Evolutionary conservation across 35 echinoderm and acorn worm genomes (phyloP).

Genomic region (Patiria miniata): DNA sequence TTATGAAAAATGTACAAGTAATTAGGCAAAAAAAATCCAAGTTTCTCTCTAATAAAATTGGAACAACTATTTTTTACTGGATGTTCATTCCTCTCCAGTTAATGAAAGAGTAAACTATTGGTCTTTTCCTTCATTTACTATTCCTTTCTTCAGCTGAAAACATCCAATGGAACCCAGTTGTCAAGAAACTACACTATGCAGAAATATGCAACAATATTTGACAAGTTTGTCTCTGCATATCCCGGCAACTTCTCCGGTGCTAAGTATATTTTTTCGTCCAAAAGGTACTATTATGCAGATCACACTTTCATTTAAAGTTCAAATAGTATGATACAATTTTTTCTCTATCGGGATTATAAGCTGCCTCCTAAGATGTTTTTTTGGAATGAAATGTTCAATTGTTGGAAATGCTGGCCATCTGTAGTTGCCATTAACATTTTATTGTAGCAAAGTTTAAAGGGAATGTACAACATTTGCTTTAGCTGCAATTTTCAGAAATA

Average conservation of each 20-base stretch:
- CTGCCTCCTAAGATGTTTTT: neutral
- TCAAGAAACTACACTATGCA: constrained; percentile 1
- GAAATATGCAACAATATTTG: neutral
- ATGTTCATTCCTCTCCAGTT: too few relatives aligned
- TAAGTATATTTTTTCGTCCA: neutral
- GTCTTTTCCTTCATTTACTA: neutral
- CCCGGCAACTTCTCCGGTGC: constrained; percentile 4
- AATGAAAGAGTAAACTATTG: neutral
- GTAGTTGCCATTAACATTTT: neutral
- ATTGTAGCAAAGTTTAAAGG: too few relatives aligned
- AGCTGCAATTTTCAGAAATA: too few relatives aligned
- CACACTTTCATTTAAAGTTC: neutral
- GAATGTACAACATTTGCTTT: too few relatives aligned
- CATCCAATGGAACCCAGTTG: neutral
- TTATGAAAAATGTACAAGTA: too few relatives aligned
- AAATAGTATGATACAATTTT: neutral
- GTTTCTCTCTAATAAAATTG: too few relatives aligned
- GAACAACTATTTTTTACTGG: too few relatives aligned
- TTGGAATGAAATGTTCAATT: neutral
- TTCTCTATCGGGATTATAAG: neutral
- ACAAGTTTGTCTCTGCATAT: neutral
- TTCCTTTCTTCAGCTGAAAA: neutral
- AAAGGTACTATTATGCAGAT: neutral
- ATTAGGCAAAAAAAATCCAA: too few relatives aligned
- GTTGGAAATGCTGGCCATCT: neutral